Evolutionary conservation across 2,888 invertebrate genomes (phyloP).

Genomic region (Calameuta pallipes): DNA sequence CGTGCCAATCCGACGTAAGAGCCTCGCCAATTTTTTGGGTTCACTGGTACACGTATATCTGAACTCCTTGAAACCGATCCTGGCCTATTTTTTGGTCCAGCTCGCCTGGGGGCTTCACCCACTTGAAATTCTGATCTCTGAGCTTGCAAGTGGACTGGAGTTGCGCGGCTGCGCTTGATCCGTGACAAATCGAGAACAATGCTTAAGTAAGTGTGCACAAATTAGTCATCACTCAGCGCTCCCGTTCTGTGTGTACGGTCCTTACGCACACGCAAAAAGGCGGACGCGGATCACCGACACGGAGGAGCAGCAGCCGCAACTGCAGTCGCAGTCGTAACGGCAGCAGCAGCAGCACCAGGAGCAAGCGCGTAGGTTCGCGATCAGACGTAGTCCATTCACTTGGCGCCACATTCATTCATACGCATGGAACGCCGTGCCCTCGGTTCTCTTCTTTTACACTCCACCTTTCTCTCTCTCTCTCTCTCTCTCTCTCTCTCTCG

Average conservation of each 20-base stretch:
- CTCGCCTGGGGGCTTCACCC: no score
- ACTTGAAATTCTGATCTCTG: background rate
- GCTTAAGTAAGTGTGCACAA: conserved; percentile 37
- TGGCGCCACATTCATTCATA: conserved; percentile 67
- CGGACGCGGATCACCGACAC: conserved; percentile 10
- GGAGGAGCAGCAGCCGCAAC: no score
- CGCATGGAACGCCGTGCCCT: conserved; percentile 8
- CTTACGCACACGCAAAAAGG: conserved; percentile 9
- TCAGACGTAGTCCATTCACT: conserved; percentile 65
- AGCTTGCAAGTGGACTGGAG: background rate
- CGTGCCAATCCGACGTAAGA: no score
- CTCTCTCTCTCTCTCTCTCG: no score
- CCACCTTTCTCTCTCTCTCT: no score
- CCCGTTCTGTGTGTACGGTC: conserved; percentile 15
- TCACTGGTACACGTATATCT: background rate
- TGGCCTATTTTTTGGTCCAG: no score
- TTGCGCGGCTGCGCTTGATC: background rate
- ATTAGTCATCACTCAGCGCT: conserved; percentile 50
- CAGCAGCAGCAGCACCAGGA: conserved; percentile 5
- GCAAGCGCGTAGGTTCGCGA: conserved; percentile 50
- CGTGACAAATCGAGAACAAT: conserved; percentile 24
- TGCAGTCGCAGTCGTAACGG: no score
- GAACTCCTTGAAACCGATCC: no score
- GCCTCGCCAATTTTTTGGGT: background rate
- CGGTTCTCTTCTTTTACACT: background rate